Evolutionary conservation across 2,888 invertebrate species (phyloP), one percentile per base, ranked within the genome.

Genomic region (Schizaphis graminum): DNA sequence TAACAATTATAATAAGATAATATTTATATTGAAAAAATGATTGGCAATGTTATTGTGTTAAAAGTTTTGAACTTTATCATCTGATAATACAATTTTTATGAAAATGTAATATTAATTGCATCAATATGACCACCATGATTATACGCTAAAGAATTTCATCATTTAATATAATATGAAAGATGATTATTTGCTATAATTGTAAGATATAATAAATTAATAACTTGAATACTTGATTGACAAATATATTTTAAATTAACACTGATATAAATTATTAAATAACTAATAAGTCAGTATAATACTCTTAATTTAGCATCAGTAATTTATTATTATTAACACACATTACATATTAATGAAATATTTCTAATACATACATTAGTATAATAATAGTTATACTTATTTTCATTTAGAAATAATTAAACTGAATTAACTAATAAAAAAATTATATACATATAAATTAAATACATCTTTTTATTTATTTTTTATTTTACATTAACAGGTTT

Each of bases 401-500:
- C 16, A 44, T 47, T 8, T 5, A 57, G 5, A 53, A 84, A 53
- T 13, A 84, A 91, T 41, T 28, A 35, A 28, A 8, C 8, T 77
- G 0, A 35, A 77, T 11, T 57, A 86, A 44, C 35, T 61, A 16
- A 86, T 67, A 47, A 47, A 47, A 41, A 28, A 67, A 85, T 87
- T 26, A 87, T 49, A 44, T 67, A 87, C 86, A 67, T 61, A 61
- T 24, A 92, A 67, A 92, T 49, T 87, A 87, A 53, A 67, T 61
- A 92, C 35, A 61, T 44, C 89, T 44, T 92, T 56, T 93, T 41
- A 89, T 47, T 77, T 24, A n/a, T 92, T 44, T 92, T 56, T 93
- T 41, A 89, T 47, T 77, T 24, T 44, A 86, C 35, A 57, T 93
- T 61, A 47, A 89, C 77, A 93, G 10, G 5, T 28, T n/a, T 56